Evolutionary conservation across 2,888 invertebrate species (phyloP).

Genomic region (Prosapia bicincta): DNA sequence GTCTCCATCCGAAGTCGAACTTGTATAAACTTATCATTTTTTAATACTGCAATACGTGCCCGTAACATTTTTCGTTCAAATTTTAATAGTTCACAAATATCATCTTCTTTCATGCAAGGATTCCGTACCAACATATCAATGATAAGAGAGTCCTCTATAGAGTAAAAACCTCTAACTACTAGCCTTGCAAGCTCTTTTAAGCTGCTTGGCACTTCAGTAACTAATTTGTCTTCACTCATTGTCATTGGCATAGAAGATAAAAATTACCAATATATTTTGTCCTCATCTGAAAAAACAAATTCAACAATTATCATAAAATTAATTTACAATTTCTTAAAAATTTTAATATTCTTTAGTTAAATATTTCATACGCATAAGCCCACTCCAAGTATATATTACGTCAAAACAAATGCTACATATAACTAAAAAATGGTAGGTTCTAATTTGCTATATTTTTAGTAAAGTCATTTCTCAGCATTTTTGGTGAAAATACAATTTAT

Average conservation of each 20-base stretch:
- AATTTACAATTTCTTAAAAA: no score
- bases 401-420: no score
- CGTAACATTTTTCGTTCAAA: constrained; percentile 93
- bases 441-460: no score
- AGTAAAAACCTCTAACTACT: constrained; percentile 91
- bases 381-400: no score
- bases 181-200: constrained; percentile 88
- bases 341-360: no score
- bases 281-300: not conserved
- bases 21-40: constrained; percentile 92
- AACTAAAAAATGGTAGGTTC: no score
- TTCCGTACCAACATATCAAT: constrained; percentile 95
- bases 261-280: not conserved
- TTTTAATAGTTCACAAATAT: constrained; percentile 83
- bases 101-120: constrained; percentile 93
- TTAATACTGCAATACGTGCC: constrained; percentile 78
- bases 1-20: constrained; percentile 93
- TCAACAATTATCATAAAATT: no score
- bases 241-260: not conserved
- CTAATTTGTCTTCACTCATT: constrained; percentile 62
- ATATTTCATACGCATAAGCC: no score
- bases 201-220: constrained; percentile 91
- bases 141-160: constrained; percentile 89
- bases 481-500: no score
- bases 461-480: no score